phyloP scores from a whole-genome alignment of 2,113 vertebrate species.

The Bubalus kerabau region DNA sequence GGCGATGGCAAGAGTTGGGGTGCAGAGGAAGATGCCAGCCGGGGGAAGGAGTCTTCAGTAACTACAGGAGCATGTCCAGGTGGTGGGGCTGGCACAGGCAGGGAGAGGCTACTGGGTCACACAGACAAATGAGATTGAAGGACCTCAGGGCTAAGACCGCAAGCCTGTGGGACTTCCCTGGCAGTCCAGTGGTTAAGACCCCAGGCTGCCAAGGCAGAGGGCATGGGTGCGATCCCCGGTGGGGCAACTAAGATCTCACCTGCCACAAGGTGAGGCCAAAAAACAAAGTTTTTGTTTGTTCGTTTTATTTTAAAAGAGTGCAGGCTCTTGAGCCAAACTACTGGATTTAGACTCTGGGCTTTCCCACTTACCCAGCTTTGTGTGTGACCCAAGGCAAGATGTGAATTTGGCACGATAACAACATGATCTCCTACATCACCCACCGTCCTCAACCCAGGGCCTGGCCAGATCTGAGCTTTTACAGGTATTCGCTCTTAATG shows the following conservation, averaged over 20 bases:
- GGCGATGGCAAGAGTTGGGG: not conserved
- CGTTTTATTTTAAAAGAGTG: not conserved
- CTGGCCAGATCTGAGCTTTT: not conserved
- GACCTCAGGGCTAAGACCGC: not conserved
- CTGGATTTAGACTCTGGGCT: not conserved
- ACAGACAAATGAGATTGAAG: not conserved
- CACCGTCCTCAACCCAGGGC: not conserved
- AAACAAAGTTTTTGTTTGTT: not conserved
- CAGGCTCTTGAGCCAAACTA: not conserved
- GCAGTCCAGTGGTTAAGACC: not conserved
- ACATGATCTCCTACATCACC: not conserved
- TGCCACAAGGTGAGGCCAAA: not conserved
- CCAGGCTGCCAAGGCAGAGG: not conserved
- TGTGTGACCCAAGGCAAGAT: not conserved
- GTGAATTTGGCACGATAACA: not conserved
- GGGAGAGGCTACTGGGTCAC: not conserved
- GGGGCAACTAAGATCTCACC: not conserved
- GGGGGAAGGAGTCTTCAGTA: not conserved
- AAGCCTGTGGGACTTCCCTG: not conserved
- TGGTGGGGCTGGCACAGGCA: not conserved
- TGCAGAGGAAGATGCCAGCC: not conserved
- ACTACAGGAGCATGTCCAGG: not conserved
- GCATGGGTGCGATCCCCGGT: not conserved
- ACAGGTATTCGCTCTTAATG: not conserved
- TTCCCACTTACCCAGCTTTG: not conserved